Evolutionary conservation across 1,140 invertebrate species (phyloP).

Genomic region (Aphidius ervi): DNA sequence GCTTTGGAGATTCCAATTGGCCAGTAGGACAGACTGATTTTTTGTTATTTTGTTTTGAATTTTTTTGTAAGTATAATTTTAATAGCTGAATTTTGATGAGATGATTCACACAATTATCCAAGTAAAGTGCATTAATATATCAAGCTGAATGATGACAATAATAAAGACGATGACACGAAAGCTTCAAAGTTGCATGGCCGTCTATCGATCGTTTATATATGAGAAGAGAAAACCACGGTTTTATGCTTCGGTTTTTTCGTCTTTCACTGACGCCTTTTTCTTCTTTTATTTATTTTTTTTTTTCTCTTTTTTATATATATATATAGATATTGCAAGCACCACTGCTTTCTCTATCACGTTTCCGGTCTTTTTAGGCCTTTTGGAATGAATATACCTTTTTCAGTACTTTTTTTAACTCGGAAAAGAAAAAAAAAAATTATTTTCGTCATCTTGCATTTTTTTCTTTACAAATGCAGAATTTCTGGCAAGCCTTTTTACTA

Average conservation of each 20-base stretch:
- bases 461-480: too few relatives aligned
- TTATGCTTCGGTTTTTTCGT: slow-evolving; percentile 26
- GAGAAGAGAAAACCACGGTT: slow-evolving; percentile 31
- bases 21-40: slow-evolving; percentile 10
- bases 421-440: too few relatives aligned
- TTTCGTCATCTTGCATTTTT: too few relatives aligned
- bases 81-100: slow-evolving; percentile 28
- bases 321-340: neutral
- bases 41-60: neutral
- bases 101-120: slow-evolving; percentile 35
- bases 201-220: slow-evolving; percentile 35
- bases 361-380: neutral
- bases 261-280: neutral
- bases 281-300: slow-evolving; percentile 17
- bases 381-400: too few relatives aligned
- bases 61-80: slow-evolving; percentile 13
- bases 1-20: neutral
- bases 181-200: slow-evolving; percentile 32
- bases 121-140: slow-evolving; percentile 40
- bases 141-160: too few relatives aligned
- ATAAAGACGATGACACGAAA: slow-evolving; percentile 13
- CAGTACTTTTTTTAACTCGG: too few relatives aligned
- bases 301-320: neutral
- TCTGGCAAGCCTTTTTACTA: too few relatives aligned
- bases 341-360: neutral